These are phyloP conservation scores for Emydoidea blandingii DNA, from an alignment of 2,797 vertebrate species.

Conservation along the genomic window DNA sequence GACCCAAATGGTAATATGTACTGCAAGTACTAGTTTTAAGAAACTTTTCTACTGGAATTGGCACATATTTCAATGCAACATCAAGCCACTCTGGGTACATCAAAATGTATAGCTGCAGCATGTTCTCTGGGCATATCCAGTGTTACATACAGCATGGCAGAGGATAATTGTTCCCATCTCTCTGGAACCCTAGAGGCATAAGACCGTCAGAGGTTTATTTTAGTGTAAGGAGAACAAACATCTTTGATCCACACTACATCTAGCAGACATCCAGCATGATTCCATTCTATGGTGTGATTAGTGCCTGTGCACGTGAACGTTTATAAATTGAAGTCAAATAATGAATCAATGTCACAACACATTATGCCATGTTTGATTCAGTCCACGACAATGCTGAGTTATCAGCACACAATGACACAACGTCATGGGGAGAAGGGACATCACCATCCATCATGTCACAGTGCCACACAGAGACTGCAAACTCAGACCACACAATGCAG, in stretches of 20 bases:
- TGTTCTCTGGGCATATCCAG: not conserved
- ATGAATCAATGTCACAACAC: not conserved
- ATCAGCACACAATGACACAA: not conserved
- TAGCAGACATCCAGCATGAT: not conserved
- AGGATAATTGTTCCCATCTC: not conserved
- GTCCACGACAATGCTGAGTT: not conserved
- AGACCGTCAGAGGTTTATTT: not conserved
- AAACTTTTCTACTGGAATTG: not conserved
- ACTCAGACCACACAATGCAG: not conserved
- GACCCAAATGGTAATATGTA: not conserved
- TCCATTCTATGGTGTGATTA: not conserved
- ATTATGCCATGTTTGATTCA: not conserved
- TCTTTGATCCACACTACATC: not conserved
- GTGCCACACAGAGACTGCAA: not conserved
- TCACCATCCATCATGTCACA: not conserved
- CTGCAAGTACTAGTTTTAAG: not conserved
- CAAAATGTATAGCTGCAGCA: not conserved
- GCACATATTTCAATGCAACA: not conserved
- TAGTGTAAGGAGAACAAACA: accelerated
- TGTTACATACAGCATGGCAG: not conserved
- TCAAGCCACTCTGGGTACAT: not conserved
- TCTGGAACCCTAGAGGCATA: not conserved
- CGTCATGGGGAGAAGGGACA: not conserved
- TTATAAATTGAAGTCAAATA: not conserved
- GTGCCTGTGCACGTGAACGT: accelerated